These are phyloP conservation scores for Heterohyrax brucei DNA, from an alignment of 2,797 vertebrate genomes.

Conservation along the genomic window DNA sequence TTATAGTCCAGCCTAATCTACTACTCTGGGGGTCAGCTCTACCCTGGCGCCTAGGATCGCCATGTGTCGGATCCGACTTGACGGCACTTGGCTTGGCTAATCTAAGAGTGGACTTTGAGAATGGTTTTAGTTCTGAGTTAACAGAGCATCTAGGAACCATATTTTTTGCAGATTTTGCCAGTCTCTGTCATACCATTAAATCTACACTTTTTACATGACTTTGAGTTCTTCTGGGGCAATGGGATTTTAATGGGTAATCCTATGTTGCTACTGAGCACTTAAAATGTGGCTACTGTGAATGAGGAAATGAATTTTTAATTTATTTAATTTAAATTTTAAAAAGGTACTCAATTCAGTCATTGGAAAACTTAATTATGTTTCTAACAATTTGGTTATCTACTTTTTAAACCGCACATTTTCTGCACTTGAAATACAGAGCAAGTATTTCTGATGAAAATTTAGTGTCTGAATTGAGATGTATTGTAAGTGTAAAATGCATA, in stretches of 20 bases:
- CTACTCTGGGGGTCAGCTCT: too few species aligned
- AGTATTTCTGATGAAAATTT: constrained; percentile 22
- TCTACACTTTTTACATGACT: too few species aligned
- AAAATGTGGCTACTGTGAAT: background rate
- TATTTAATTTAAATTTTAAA: constrained; percentile 14
- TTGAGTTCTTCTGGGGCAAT: background rate
- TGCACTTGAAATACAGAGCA: constrained; percentile 8
- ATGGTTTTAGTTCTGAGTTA: too few species aligned
- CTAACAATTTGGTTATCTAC: background rate
- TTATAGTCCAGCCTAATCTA: too few species aligned
- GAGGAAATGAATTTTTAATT: constrained; percentile 2
- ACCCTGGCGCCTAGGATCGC: too few species aligned
- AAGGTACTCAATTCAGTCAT: background rate
- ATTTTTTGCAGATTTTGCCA: too few species aligned
- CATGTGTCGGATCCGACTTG: too few species aligned
- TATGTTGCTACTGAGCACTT: background rate
- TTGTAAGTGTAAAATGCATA: background rate
- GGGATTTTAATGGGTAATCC: background rate
- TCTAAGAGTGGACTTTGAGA: too few species aligned
- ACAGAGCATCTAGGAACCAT: too few species aligned
- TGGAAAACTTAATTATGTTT: constrained; percentile 20
- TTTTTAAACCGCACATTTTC: background rate
- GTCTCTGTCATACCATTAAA: too few species aligned
- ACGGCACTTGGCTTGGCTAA: too few species aligned
- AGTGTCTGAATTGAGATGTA: background rate